phyloP scores from a whole-genome alignment of 2,113 vertebrate genomes.

The Acanthisitta chloris region DNA sequence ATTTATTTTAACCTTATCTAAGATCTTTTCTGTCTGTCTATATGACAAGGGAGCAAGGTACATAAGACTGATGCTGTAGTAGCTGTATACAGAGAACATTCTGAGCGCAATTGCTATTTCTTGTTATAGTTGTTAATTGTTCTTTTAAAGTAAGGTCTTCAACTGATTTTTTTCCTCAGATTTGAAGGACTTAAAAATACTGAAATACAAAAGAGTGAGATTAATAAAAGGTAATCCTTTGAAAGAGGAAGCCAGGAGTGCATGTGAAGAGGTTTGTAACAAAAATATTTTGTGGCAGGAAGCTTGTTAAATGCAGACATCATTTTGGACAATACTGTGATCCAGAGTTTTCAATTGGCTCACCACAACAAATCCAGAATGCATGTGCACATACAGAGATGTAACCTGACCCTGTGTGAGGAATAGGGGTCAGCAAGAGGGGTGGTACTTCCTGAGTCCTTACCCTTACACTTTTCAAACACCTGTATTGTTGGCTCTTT shows the following conservation, averaged over 20 bases:
- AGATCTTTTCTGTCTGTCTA: not conserved
- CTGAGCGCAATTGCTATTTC: not conserved
- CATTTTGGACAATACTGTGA: not conserved
- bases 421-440: not conserved
- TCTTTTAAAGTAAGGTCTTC: not conserved
- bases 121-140: not conserved
- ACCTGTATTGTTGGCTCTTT: not conserved
- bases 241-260: not conserved
- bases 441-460: not conserved
- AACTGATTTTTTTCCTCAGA: not conserved
- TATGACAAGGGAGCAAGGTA: not conserved
- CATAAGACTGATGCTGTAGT: not conserved
- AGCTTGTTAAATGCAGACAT: not conserved
- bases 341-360: not conserved
- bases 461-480: not conserved
- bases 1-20: not conserved
- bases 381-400: not conserved
- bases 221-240: not conserved
- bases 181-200: not conserved
- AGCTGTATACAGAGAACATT: not conserved
- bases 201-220: not conserved
- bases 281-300: not conserved
- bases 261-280: not conserved
- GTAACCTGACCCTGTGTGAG: rapidly evolving
- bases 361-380: not conserved